These are phyloP conservation scores for Cryptoleucopteryx plumbea DNA, from an alignment of 2,113 vertebrate genomes.

Conservation along the genomic window DNA sequence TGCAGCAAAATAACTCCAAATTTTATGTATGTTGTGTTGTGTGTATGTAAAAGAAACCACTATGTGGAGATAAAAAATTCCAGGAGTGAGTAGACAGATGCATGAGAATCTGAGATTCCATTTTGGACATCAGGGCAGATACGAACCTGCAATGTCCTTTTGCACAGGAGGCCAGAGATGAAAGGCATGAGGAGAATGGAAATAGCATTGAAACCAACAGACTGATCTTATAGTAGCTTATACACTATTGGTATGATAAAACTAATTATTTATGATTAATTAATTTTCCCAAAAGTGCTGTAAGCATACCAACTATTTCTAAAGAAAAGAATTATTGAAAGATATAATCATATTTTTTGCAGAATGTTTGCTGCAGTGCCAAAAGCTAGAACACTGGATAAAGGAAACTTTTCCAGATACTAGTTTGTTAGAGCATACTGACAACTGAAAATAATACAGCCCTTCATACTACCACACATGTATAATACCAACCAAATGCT, in stretches of 20 bases:
- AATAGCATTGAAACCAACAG: not conserved
- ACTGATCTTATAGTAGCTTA: not conserved
- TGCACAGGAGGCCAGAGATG: accelerated
- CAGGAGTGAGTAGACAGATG: not conserved
- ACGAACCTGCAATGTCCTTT: not conserved
- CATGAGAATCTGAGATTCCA: not conserved
- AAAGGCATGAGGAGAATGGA: not conserved
- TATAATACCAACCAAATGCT: not conserved
- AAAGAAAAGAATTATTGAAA: not conserved
- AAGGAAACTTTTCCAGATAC: not conserved
- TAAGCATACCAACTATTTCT: not conserved
- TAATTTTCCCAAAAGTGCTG: not conserved
- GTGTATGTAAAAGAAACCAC: not conserved
- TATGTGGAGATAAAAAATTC: not conserved
- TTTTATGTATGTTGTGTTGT: not conserved
- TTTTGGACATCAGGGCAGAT: not conserved
- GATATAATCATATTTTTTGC: not conserved
- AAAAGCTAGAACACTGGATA: not conserved
- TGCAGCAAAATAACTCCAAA: not conserved
- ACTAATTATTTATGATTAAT: not conserved
- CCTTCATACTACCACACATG: not conserved
- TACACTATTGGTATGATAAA: not conserved
- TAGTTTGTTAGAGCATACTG: not conserved
- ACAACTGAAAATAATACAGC: not conserved
- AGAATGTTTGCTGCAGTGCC: not conserved